Conservation (phyloP, 53 echinoderm and acorn worm genomes). For the Mesocentrotus franciscanus region DNA sequence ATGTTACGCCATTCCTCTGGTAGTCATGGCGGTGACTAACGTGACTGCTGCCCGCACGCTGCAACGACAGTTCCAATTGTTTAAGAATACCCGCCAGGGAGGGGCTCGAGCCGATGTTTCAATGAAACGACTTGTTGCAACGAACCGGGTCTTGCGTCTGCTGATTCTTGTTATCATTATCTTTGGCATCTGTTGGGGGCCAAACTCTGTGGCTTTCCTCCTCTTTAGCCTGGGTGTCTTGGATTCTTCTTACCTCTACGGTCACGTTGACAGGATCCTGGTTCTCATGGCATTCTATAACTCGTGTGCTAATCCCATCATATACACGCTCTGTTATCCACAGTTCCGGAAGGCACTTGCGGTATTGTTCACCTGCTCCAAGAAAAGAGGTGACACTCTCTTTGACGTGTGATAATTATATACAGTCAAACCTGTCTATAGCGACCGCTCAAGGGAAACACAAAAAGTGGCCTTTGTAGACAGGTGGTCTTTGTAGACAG, state of each 20-base stretch:
- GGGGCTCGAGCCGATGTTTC: not conserved
- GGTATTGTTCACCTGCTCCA: not conserved
- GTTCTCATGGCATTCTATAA: constrained; percentile 71
- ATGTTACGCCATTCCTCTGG: constrained; percentile 66
- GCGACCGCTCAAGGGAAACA: too few species aligned
- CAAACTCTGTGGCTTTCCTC: constrained; percentile 67
- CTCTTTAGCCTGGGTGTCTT: constrained; percentile 66
- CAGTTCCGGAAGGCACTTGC: constrained; percentile 2
- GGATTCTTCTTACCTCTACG: constrained; percentile 57
- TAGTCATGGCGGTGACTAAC: constrained; percentile 72
- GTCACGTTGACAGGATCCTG: constrained; percentile 68
- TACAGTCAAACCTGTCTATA: too few species aligned
- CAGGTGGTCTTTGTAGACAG: too few species aligned
- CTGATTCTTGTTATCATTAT: constrained; percentile 75
- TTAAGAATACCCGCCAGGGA: not conserved
- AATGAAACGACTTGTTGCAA: not conserved
- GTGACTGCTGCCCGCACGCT: constrained; percentile 66
- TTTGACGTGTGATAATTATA: not conserved
- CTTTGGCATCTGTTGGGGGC: constrained; percentile 78
- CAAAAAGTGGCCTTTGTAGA: too few species aligned
- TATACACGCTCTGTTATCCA: not conserved
- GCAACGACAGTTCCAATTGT: constrained; percentile 25
- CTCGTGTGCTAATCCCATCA: constrained; percentile 7
- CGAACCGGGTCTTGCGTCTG: constrained; percentile 69
- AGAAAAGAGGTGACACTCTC: not conserved